Evolutionary conservation across 1,140 invertebrate genomes (phyloP), one percentile per base, ranked within the genome.

Genomic region (Oppia nitens): DNA sequence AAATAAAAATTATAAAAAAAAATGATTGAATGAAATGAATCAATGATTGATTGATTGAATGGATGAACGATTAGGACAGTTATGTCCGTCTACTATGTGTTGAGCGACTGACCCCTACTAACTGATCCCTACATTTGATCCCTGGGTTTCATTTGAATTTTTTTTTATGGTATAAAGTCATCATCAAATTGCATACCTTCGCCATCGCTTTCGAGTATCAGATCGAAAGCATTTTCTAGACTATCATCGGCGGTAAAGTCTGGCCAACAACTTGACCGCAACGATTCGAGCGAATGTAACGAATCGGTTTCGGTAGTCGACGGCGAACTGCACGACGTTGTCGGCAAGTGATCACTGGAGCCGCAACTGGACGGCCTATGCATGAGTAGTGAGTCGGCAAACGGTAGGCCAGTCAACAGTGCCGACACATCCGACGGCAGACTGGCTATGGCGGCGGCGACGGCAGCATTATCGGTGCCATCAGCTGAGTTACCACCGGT

Each of bases 241-340:
- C 52, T 28, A 25, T 54, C 52, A 20, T 50, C 48, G 24, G 48
- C 48, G 9, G 48, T 11, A 20, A 50, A 50, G 24, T 54, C 52
- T 26, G 21, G 27, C 27, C 52, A 21, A 29, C 52, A 24, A 21
- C 52, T 54, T 12, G 23, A 54, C 9, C n/a, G 4, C 23, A 24
- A 12, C 2, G 52, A 54, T 54, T 54, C 27, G n/a, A 54, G 11
- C n/a, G 23, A 26, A 14, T 28, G 17, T 17, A 54, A 21, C n/a
- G 52, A 54, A 27, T 54, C 52, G 26, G 52, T 54, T 17, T 54
- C 52, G 2, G 52, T 54, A 25, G 52, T 54, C n/a, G 52, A 54
- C 21, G 52, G 52, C 28, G 55, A 56, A 27, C 45, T 56, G 32
- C 55, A 48, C 2, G 45, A 56, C n/a, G n/a, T n/a, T n/a, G n/a